Base-by-base conservation (phyloP, 37 sponge, comb jelly and placozoan species). In the Ianthella basta region DNA sequence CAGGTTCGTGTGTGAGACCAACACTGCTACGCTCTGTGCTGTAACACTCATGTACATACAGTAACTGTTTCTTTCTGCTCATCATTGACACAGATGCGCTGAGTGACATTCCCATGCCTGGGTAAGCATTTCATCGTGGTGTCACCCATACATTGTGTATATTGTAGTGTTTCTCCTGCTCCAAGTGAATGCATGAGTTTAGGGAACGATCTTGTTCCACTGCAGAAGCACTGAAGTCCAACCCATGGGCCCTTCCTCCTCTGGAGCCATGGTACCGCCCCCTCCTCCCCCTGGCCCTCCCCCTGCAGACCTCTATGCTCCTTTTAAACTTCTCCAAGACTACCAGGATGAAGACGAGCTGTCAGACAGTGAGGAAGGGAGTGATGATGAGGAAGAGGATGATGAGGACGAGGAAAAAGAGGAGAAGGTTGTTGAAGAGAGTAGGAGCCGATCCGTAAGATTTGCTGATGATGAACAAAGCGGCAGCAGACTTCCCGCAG, bases 251-350 rank as follows among this genome's bases (percentile, higher is more conserved):
- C 50, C 50, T 8, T 44, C 50, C 50, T 44, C 50, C 50, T 44
- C 50, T 44, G 50, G 50, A 8, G 50, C 50, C 50, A 44, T 35
- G 12, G 55, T 55, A 10, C 91, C 94, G n/a, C 94, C 91, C 12
- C 88, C 88, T 40, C 95, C 95, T 14, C 95, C 95, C 79, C 90
- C 90, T 65, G 92, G 92, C 15, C 82, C 85, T 2, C 95, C 92
- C 0, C 86, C 95, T 1, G 20, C 61, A 20, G 84, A 87, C 70
- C 39, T 90, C 32, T 87, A 74, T 27, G 80, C 80, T 33, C 56
- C 68, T 38, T 63, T 82, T 21, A 79, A 87, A 27, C 86, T 82
- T 21, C 30, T 25, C 54, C 65, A n/a, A 20, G 81, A 65, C 12
- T 77, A 87, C n/a, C n/a, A 54, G 16, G 72, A 73, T 33, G 81